Evolutionary conservation across 2,888 invertebrate genomes (phyloP), one percentile per base, ranked within the genome.

Genomic region (Eumerus sabulonum): DNA sequence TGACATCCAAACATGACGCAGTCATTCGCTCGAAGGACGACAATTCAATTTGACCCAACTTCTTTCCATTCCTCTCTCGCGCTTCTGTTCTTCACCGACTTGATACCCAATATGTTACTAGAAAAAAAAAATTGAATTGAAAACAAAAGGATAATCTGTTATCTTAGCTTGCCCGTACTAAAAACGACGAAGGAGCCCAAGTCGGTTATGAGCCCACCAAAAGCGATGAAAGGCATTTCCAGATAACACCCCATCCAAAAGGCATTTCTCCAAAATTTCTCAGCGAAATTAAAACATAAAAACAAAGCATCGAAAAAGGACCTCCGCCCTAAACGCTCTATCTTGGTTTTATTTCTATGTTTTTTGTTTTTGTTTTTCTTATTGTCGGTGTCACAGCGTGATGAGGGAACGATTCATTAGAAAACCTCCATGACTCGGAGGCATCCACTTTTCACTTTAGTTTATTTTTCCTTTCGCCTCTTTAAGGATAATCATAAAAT

Each of bases 1-100:
- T 74, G 74, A 68, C 74, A 74, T 50, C 79, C 79, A 16, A 79
- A 68, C 68, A 74, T 74, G 74, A 74, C 79, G 74, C 59, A 79
- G 74, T 63, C 62, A 73, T 62, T 73, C 72, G 54, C 63, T 79
- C 56, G 60, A 71, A 70, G 57, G 51, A 71, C 27, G 7, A 27
- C 71, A 38, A 64, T 56, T 72, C 63, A 70, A 70, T 76, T 63
- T 76, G 48, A 36, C 48, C 54, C 36, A 18, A 47, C 35, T 57
- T 18, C 18, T 38, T 27, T 7, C 3, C 2, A 27, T 27, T 27
- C 27, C 27, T n/a, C n/a, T n/a, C n/a, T n/a, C n/a, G n/a, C n/a
- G n/a, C n/a, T n/a, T n/a, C 27, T 4, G 3, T 27, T 27, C 27
- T 27, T 4, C 27, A 2, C 2, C 7, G 27, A 27, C 27, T 27